Conservation (phyloP, 30 jellyfish, hydroid and myxozoan species). For the Sanderia malayensis region DNA sequence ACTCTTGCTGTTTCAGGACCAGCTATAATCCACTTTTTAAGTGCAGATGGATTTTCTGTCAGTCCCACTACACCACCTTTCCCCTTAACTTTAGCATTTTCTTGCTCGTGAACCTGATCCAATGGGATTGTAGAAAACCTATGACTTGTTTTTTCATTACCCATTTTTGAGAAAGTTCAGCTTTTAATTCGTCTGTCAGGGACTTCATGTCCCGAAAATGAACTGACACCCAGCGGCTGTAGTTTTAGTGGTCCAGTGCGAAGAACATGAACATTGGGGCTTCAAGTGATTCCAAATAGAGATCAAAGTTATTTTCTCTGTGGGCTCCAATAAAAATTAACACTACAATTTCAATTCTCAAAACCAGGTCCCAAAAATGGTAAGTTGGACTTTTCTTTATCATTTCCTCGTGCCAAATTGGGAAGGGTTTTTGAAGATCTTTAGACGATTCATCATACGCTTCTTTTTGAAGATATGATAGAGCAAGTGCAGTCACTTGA, state of each 20-base stretch:
- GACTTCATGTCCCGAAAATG: constrained; percentile 9
- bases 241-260: constrained; percentile 3
- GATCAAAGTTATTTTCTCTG: constrained; percentile 4
- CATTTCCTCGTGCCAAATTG: neutral
- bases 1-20: constrained; percentile 33
- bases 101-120: constrained; percentile 38
- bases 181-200: neutral
- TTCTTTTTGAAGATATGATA: neutral
- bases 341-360: neutral
- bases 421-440: too few species aligned
- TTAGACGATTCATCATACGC: neutral
- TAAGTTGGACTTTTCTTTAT: neutral
- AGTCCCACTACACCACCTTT: constrained; percentile 46
- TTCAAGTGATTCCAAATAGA: neutral
- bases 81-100: constrained; percentile 24
- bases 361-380: neutral
- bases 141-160: neutral
- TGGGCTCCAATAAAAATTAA: constrained; percentile 11
- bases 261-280: constrained; percentile 12
- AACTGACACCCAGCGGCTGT: constrained; percentile 20
- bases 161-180: neutral
- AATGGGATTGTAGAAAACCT: constrained; percentile 10
- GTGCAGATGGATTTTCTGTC: constrained; percentile 34
- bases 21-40: constrained; percentile 32
- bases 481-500: constrained; percentile 36